Evolutionary conservation across 2,797 vertebrate species (phyloP).

Genomic region (Takifugu rubripes): DNA sequence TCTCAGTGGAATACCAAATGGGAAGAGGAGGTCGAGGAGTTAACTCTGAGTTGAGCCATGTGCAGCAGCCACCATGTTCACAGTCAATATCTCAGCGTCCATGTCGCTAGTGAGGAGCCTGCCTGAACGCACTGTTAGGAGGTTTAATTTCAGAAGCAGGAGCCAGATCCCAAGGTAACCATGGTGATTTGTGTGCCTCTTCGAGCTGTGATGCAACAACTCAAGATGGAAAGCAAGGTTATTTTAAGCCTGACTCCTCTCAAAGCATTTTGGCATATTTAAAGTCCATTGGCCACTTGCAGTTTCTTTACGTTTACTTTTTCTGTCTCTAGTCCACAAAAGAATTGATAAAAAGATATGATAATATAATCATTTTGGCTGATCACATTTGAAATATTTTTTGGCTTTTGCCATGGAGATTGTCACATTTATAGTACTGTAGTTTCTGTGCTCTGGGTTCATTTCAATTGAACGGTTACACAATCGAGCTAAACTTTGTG

Average conservation of each 20-base stretch:
- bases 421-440: neutral
- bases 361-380: slow-evolving; percentile 8
- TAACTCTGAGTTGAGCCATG: slow-evolving; percentile 34
- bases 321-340: slow-evolving; percentile 1
- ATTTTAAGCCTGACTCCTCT: slow-evolving; percentile 42
- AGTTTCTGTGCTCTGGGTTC: slow-evolving; percentile 7
- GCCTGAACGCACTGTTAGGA: slow-evolving; percentile 56
- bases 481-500: slow-evolving; percentile 16
- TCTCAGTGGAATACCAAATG: slow-evolving; percentile 43
- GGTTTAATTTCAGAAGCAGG: slow-evolving; percentile 58
- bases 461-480: slow-evolving; percentile 7
- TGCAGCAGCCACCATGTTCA: slow-evolving; percentile 71
- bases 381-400: neutral
- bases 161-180: slow-evolving; percentile 67
- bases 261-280: slow-evolving; percentile 32
- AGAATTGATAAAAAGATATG: slow-evolving; percentile 6
- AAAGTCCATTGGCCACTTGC: slow-evolving; percentile 14
- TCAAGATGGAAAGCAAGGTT: slow-evolving; percentile 40
- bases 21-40: slow-evolving; percentile 27
- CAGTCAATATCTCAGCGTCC: slow-evolving; percentile 79
- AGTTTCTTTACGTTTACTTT: slow-evolving; percentile 2
- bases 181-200: slow-evolving; percentile 52
- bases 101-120: slow-evolving; percentile 64
- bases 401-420: slow-evolving; percentile 9
- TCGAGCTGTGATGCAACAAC: slow-evolving; percentile 38